These are phyloP conservation scores for Pteropus rufus DNA, from an alignment of 2,797 vertebrate genomes.

Conservation along the genomic window DNA sequence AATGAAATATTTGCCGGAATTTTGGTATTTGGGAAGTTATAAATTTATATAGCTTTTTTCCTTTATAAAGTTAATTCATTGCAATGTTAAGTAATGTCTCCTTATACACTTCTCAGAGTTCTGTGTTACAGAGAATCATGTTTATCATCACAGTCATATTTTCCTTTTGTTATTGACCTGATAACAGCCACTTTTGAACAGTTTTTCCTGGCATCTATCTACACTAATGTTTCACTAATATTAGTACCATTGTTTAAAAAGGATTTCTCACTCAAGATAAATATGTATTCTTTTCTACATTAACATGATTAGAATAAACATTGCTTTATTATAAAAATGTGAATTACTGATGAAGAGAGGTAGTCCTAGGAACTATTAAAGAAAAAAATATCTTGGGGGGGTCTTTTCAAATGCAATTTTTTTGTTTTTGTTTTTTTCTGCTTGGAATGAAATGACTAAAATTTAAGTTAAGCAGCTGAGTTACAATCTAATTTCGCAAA, in stretches of 20 bases:
- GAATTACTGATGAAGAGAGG: neutral
- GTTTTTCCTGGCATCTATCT: neutral
- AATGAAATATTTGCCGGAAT: neutral
- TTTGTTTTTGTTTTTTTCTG: neutral
- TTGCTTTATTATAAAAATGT: conserved; percentile 16
- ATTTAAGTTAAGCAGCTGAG: neutral
- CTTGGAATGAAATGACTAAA: neutral
- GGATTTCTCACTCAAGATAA: neutral
- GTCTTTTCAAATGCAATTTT: neutral
- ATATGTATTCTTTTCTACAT: neutral
- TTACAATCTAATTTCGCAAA: neutral
- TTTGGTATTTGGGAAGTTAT: neutral
- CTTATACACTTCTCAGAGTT: neutral
- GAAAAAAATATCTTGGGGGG: neutral
- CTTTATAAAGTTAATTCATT: neutral
- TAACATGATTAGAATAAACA: neutral
- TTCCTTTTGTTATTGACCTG: neutral
- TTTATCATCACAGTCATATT: neutral
- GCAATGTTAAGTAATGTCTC: neutral
- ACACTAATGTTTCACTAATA: neutral
- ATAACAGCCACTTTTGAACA: neutral
- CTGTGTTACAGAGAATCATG: neutral
- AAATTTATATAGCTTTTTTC: neutral
- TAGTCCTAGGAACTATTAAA: neutral
- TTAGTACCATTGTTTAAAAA: neutral